phyloP scores from a whole-genome alignment of 2,113 vertebrate species.

The Notothenia coriiceps region DNA sequence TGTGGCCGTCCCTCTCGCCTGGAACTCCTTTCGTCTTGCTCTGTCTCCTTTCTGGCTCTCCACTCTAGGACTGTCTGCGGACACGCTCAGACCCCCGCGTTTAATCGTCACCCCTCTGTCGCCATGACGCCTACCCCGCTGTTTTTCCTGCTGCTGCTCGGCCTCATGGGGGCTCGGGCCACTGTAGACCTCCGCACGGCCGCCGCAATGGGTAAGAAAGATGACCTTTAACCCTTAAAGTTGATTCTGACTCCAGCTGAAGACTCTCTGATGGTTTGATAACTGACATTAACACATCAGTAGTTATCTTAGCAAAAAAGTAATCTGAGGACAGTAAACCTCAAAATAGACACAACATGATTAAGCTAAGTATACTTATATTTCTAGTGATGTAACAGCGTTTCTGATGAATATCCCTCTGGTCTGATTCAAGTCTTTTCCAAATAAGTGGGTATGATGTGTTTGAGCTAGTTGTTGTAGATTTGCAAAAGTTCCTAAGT shows the following conservation, averaged over 20 bases:
- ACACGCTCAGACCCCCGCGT: conserved; percentile 40
- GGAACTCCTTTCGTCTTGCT: conserved; percentile 63
- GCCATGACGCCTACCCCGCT: conserved; percentile 68
- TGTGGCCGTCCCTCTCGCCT: conserved; percentile 67
- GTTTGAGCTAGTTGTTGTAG: neutral
- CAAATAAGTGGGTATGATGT: neutral
- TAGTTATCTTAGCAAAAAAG: too few relatives aligned
- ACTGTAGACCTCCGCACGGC: conserved; percentile 77
- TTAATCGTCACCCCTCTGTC: conserved; percentile 42
- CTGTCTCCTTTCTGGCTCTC: conserved; percentile 62
- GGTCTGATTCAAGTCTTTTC: neutral
- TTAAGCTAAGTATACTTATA: too few relatives aligned
- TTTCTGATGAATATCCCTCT: neutral
- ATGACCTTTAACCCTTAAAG: conserved; percentile 63
- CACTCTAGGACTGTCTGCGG: conserved; percentile 60
- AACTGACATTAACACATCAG: neutral
- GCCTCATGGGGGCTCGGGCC: conserved; percentile 79
- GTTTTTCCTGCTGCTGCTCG: conserved; percentile 81
- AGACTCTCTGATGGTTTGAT: conserved; percentile 7
- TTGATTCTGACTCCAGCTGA: neutral
- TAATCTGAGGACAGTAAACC: neutral
- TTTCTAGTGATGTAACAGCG: neutral
- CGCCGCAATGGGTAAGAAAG: conserved; percentile 84
- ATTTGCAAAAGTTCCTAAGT: neutral
- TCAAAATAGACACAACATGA: neutral